Evolutionary conservation across 1,140 invertebrate genomes (phyloP), one percentile per base, ranked within the genome.

Genomic region (Drosophila kohkoa): DNA sequence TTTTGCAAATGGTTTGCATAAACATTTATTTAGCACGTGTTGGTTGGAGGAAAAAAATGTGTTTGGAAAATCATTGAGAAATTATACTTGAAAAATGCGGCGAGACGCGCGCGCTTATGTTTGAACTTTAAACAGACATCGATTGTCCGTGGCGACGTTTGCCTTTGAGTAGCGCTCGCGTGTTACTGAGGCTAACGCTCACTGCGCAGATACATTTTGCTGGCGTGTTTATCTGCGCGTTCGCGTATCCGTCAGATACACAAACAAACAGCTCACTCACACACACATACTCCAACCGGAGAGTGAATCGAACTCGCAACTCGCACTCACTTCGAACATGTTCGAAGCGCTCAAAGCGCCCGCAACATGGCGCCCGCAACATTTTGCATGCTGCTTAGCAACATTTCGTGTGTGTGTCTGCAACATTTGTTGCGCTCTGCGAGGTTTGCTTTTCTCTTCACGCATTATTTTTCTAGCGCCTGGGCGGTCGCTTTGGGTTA

Each of bases 171-270:
- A 80, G 75, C 78, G 82, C 70, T 86, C 82, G 82, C 82, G 82
- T 81, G 78, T 86, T 86, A 81, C 82, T 86, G 82, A 86, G 75
- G 68, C 68, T 43, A 20, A 38, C 77, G 73, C 82, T 81, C 78
- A 75, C 54, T 79, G 82, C 82, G 82, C 82, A 86, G 82, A 86
- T 86, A 86, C 82, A 82, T 86, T 86, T 86, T 86, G 45, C 65
- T 49, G 57, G 59, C 67, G 58, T 55, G 69, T 76, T 76, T 76
- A 76, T 76, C 74, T 76, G 74, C 74, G 62, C 74, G 74, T 72
- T 75, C 59, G 73, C 67, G 60, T 75, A 75, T 75, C 73, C 67
- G 45, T 63, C 69, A 76, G 69, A 72, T 76, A 76, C 74, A 60
- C 63, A 65, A 16, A 51, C 68, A 63, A 20, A 58, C 38, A n/a